These are phyloP conservation scores for Malurus cyaneus DNA, from an alignment of 2,113 vertebrate species.

Conservation along the genomic window DNA sequence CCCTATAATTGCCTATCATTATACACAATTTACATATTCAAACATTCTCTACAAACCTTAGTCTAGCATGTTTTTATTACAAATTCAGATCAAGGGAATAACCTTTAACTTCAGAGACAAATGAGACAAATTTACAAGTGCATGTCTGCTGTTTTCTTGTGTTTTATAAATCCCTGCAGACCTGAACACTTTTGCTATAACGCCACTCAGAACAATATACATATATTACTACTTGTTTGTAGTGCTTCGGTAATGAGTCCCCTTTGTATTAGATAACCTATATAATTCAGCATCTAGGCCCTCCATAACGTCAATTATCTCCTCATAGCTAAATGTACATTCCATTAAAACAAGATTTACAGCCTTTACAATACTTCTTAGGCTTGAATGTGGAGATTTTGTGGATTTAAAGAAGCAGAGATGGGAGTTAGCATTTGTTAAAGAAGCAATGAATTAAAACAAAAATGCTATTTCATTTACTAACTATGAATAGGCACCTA, in stretches of 20 bases:
- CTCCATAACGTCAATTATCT: conserved; percentile 80
- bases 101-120: conserved; percentile 92
- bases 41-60: conserved; percentile 78
- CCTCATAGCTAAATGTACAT: conserved; percentile 79
- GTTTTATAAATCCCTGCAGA: conserved; percentile 82
- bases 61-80: conserved; percentile 83
- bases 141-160: conserved; percentile 84
- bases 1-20: conserved; percentile 83
- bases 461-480: conserved; percentile 60
- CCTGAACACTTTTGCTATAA: conserved; percentile 77
- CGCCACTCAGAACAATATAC: conserved; percentile 83
- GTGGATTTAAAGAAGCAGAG: conserved; percentile 71
- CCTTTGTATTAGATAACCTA: conserved; percentile 83
- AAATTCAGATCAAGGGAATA: conserved; percentile 87
- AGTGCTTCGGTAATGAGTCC: conserved; percentile 82
- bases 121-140: conserved; percentile 86
- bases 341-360: conserved; percentile 81
- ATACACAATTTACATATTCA: conserved; percentile 84
- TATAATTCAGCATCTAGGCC: conserved; percentile 72
- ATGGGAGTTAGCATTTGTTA: conserved; percentile 52
- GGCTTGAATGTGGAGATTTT: conserved; percentile 65
- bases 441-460: conserved; percentile 59
- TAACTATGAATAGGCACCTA: conserved; percentile 53
- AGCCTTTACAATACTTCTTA: conserved; percentile 70
- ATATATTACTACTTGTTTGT: conserved; percentile 83